phyloP scores from a whole-genome alignment of 2,888 invertebrate species.

The Theretra japonica region DNA sequence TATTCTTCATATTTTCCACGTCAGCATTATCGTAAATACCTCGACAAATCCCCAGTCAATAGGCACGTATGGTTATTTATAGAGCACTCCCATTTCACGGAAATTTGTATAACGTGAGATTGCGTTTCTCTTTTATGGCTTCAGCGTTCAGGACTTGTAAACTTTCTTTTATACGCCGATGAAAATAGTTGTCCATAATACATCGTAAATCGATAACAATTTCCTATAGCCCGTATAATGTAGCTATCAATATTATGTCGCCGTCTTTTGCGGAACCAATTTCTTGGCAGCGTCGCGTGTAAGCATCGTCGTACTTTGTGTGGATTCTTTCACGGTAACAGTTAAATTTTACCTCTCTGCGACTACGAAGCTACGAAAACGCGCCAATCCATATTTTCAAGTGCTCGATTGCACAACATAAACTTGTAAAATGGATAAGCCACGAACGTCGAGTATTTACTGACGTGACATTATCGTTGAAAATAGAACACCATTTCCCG shows the following conservation, averaged over 20 bases:
- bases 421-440: neutral
- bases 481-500: neutral
- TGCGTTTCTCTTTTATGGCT: slow-evolving; percentile 25
- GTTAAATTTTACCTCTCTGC: neutral
- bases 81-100: slow-evolving; percentile 24
- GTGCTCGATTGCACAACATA: neutral
- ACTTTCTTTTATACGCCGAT: slow-evolving; percentile 29
- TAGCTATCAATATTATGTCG: slow-evolving; percentile 41
- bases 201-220: slow-evolving; percentile 41
- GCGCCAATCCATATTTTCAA: neutral
- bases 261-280: slow-evolving; percentile 43
- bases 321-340: slow-evolving; percentile 36
- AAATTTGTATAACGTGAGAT: slow-evolving; percentile 26
- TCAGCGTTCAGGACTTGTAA: slow-evolving; percentile 16
- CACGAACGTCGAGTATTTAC: slow-evolving; percentile 1
- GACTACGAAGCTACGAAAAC: neutral
- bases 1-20: slow-evolving; percentile 4
- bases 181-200: slow-evolving; percentile 37
- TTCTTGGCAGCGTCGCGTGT: slow-evolving; percentile 42
- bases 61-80: slow-evolving; percentile 13
- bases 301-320: slow-evolving; percentile 42
- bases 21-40: slow-evolving; percentile 23
- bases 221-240: slow-evolving; percentile 39
- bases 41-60: slow-evolving; percentile 18
- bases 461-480: neutral